Evolutionary conservation across 2,113 vertebrate genomes (phyloP).

Genomic region (Amphilophus citrinellus): DNA sequence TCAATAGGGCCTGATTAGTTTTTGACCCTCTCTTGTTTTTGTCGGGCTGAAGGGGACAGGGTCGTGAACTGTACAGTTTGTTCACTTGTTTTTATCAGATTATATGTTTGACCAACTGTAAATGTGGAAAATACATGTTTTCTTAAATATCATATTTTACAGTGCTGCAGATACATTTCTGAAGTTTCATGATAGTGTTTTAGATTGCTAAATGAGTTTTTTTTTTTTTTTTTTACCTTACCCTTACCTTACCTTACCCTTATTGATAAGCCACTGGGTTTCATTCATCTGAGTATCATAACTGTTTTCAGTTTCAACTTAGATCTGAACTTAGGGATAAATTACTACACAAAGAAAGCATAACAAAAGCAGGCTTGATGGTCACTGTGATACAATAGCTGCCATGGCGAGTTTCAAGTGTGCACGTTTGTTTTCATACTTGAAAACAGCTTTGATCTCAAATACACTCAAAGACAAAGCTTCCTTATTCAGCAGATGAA

Average conservation of each 20-base stretch:
- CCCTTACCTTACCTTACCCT: not conserved
- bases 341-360: not conserved
- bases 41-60: not conserved
- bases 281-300: not conserved
- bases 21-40: constrained; percentile 32
- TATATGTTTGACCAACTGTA: not conserved
- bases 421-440: not conserved
- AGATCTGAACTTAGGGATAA: not conserved
- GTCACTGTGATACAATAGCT: not conserved
- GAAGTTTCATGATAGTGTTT: not conserved
- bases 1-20: constrained; percentile 59
- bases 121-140: not conserved
- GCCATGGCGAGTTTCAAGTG: not conserved
- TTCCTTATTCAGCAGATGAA: no score
- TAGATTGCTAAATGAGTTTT: not conserved
- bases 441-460: not conserved
- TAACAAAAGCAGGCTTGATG: not conserved
- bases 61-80: not conserved
- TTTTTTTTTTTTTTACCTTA: not conserved
- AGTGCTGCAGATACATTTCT: not conserved
- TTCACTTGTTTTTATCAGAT: constrained; percentile 8
- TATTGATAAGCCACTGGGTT: not conserved
- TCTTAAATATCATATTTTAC: not conserved
- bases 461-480: not conserved
- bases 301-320: not conserved